Percentiles rank a stretch among this genome's conserved stretches.
These are phyloP conservation scores for Wasmannia auropunctata DNA, from an alignment of 1,140 invertebrate genomes.

Conservation along the genomic window DNA sequence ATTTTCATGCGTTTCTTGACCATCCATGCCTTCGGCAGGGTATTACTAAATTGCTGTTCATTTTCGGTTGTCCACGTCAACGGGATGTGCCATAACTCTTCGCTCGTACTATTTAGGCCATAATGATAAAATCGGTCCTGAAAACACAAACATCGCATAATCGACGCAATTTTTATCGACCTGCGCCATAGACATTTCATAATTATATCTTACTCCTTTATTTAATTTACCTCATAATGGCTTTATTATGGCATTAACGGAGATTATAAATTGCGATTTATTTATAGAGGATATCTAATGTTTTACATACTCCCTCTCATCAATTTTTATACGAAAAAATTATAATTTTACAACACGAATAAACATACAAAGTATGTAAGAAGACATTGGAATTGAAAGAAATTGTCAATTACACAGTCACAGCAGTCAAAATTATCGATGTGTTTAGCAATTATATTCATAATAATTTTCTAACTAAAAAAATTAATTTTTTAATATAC, in stretches of 20 bases:
- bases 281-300: background rate
- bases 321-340: background rate
- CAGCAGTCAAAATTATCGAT: background rate
- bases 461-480: background rate
- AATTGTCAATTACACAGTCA: background rate
- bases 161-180: slow-evolving; percentile 49
- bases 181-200: background rate
- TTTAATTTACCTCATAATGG: background rate
- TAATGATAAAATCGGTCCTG: slow-evolving; percentile 64
- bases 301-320: background rate
- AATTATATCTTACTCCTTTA: slow-evolving; percentile 5
- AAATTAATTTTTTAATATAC: background rate
- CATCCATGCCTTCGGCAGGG: slow-evolving; percentile 63
- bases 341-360: background rate
- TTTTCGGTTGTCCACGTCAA: slow-evolving; percentile 67
- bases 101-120: slow-evolving; percentile 41
- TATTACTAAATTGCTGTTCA: slow-evolving; percentile 57
- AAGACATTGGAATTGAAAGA: background rate
- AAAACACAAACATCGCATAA: slow-evolving; percentile 60
- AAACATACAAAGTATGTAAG: background rate
- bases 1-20: slow-evolving; percentile 56
- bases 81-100: slow-evolving; percentile 66
- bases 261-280: slow-evolving; percentile 9
- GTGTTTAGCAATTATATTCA: background rate
- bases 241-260: background rate